Percentiles rank a stretch among this genome's conserved stretches.
phyloP scores from a whole-genome alignment of 2,888 invertebrate genomes.

The Eupithecia inturbata region DNA sequence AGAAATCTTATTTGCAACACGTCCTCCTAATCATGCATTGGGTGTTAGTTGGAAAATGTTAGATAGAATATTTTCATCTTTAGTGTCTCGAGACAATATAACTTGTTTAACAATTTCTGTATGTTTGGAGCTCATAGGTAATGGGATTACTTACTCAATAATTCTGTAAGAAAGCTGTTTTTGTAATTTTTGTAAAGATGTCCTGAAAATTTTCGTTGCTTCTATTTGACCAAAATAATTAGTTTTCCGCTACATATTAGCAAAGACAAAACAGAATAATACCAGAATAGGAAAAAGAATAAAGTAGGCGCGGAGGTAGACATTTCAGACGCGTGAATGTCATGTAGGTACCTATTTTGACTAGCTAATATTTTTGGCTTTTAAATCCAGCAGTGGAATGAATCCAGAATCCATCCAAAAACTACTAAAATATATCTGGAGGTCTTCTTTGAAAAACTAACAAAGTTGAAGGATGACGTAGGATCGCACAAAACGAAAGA shows the following conservation, averaged over 20 bases:
- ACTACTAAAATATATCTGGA: too few species aligned
- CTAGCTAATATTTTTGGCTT: too few species aligned
- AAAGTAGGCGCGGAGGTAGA: too few species aligned
- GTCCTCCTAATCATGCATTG: slow-evolving; percentile 60
- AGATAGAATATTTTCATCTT: background rate
- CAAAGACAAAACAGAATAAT: background rate
- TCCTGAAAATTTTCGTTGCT: background rate
- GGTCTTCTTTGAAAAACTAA: too few species aligned
- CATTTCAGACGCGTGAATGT: background rate
- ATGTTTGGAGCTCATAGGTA: background rate
- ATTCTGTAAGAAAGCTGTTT: background rate
- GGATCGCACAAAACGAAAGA: too few species aligned
- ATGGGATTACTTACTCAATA: background rate
- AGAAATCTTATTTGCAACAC: slow-evolving; percentile 62
- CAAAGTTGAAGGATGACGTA: too few species aligned
- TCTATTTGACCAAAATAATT: background rate
- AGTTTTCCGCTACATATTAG: background rate
- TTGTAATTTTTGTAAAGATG: background rate
- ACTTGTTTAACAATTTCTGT: background rate
- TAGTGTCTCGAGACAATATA: background rate
- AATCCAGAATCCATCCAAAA: too few species aligned
- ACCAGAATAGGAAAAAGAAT: background rate
- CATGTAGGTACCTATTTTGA: too few species aligned
- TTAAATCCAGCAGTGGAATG: background rate
- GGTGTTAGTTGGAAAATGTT: slow-evolving; percentile 9